phyloP scores from a whole-genome alignment of 2,888 invertebrate species.

The Helleia helle region DNA sequence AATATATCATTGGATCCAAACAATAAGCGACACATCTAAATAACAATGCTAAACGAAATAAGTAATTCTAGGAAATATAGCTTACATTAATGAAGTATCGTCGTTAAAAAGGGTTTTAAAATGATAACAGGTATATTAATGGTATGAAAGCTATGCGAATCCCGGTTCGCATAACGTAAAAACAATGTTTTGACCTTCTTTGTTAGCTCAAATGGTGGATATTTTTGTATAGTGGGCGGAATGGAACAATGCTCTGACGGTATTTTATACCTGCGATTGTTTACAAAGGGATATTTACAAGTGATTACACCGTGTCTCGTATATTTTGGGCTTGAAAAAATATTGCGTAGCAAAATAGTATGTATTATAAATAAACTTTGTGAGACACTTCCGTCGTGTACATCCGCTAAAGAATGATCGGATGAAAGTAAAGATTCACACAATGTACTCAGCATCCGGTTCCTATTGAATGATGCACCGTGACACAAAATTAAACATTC shows the following conservation, averaged over 20 bases:
- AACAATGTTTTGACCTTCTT: constrained; percentile 41
- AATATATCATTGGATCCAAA: too few relatives aligned
- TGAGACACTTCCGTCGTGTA: constrained; percentile 31
- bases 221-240: constrained; percentile 60
- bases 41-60: too few relatives aligned
- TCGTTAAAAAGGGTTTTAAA: too few relatives aligned
- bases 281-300: constrained; percentile 48
- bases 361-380: constrained; percentile 33
- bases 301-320: constrained; percentile 27
- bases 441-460: constrained; percentile 62
- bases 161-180: constrained; percentile 59
- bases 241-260: constrained; percentile 47
- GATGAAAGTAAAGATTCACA: constrained; percentile 12
- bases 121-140: too few relatives aligned
- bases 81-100: too few relatives aligned
- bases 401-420: constrained; percentile 52
- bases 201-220: constrained; percentile 55
- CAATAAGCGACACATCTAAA: too few relatives aligned
- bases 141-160: constrained; percentile 45
- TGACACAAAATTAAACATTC: background rate
- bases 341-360: constrained; percentile 43
- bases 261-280: constrained; percentile 60
- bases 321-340: constrained; percentile 28
- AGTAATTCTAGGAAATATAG: too few relatives aligned
- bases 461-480: constrained; percentile 30